A percentile compares a stretch with the other conserved stretches of the same genome.
These are phyloP conservation scores for Bombus difficillimus DNA, from an alignment of 1,140 invertebrate species.

Conservation along the genomic window DNA sequence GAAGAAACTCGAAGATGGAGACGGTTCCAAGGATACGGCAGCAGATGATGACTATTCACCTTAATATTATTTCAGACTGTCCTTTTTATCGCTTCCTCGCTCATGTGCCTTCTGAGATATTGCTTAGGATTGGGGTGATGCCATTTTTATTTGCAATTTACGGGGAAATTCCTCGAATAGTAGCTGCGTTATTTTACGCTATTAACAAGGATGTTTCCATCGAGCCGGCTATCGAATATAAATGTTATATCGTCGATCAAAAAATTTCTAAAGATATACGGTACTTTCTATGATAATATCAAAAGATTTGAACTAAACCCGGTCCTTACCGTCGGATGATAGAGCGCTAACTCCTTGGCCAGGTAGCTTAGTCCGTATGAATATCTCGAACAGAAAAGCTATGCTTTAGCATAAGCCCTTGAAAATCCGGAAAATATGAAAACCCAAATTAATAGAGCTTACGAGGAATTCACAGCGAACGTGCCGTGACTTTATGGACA, in stretches of 20 bases:
- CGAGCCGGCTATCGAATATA: too few relatives aligned
- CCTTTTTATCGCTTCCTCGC: not conserved
- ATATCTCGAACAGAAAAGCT: not conserved
- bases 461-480: not conserved
- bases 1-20: too few relatives aligned
- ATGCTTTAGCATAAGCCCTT: constrained; percentile 11
- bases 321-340: not conserved
- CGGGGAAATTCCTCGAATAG: not conserved
- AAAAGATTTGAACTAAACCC: not conserved
- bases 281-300: not conserved
- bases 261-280: not conserved
- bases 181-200: not conserved
- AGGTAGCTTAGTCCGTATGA: not conserved
- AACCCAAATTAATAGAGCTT: constrained; percentile 34
- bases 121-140: not conserved
- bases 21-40: not conserved
- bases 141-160: not conserved
- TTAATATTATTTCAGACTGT: not conserved
- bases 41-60: not conserved
- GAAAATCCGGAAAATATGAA: constrained; percentile 29
- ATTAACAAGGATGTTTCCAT: not conserved
- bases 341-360: not conserved
- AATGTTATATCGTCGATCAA: not conserved
- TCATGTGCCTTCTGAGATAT: not conserved
- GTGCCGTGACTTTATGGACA: not conserved